Conservation (phyloP, 2,113 vertebrate genomes). For the Pterocles orientalis region DNA sequence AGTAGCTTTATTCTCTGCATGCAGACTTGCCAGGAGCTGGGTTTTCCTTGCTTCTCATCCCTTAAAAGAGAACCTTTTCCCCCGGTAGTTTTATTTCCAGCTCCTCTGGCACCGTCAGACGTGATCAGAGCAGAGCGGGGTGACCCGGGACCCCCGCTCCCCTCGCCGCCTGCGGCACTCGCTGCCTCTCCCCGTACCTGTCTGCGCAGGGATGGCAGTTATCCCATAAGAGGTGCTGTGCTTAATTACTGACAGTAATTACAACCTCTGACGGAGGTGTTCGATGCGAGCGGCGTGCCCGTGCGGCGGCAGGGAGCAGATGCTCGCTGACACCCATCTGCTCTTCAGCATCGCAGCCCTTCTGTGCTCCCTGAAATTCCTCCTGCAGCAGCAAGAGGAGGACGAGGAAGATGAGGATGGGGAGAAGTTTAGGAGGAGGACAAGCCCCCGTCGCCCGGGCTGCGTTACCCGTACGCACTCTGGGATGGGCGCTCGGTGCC, state of each 20-base stretch:
- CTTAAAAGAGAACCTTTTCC: not conserved
- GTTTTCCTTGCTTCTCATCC: not conserved
- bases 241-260: slow-evolving; percentile 44
- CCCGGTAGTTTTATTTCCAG: not conserved
- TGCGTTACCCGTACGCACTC: rapidly evolving
- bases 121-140: not conserved
- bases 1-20: not conserved
- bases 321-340: not conserved
- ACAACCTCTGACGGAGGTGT: not conserved
- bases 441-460: rapidly evolving
- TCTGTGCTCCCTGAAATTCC: not conserved
- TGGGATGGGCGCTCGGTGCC: rapidly evolving
- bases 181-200: not conserved
- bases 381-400: rapidly evolving
- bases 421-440: not conserved
- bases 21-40: not conserved
- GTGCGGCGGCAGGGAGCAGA: not conserved
- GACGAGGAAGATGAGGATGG: rapidly evolving
- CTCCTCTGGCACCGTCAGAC: rapidly evolving
- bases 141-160: not conserved
- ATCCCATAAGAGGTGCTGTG: not conserved
- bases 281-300: not conserved
- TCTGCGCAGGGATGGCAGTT: not conserved
- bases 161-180: not conserved
- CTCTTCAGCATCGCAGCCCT: not conserved